Evolutionary conservation across 2,797 vertebrate genomes (phyloP).

Genomic region (Nannoperca australis): DNA sequence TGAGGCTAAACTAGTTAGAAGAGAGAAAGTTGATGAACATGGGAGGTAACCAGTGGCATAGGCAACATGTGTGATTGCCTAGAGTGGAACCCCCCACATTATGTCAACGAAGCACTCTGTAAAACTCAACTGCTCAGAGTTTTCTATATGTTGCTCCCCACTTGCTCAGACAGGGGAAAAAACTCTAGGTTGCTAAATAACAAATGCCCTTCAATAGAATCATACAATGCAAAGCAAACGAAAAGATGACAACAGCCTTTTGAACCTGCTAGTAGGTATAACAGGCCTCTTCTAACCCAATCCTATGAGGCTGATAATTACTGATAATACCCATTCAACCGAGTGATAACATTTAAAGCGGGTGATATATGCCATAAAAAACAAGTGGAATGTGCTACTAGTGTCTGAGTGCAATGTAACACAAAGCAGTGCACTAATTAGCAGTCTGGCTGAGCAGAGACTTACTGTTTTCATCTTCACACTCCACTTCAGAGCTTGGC

Average conservation of each 20-base stretch:
- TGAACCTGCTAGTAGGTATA: no score
- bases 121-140: neutral
- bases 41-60: neutral
- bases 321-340: no score
- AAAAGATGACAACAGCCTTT: no score
- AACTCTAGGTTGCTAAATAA: neutral
- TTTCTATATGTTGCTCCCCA: neutral
- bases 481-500: constrained; percentile 88
- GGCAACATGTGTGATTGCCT: constrained; percentile 21
- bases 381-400: neutral
- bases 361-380: neutral
- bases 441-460: neutral
- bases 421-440: neutral
- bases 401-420: neutral
- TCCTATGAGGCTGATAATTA: no score
- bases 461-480: constrained; percentile 84
- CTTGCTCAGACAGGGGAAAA: neutral
- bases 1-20: constrained; percentile 38
- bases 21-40: constrained; percentile 26
- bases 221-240: neutral
- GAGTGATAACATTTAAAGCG: no score
- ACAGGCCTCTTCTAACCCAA: no score
- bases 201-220: neutral
- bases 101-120: constrained; percentile 9
- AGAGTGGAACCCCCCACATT: neutral